Conservation (phyloP, 2,113 vertebrate species). For the Propithecus coquereli region DNA sequence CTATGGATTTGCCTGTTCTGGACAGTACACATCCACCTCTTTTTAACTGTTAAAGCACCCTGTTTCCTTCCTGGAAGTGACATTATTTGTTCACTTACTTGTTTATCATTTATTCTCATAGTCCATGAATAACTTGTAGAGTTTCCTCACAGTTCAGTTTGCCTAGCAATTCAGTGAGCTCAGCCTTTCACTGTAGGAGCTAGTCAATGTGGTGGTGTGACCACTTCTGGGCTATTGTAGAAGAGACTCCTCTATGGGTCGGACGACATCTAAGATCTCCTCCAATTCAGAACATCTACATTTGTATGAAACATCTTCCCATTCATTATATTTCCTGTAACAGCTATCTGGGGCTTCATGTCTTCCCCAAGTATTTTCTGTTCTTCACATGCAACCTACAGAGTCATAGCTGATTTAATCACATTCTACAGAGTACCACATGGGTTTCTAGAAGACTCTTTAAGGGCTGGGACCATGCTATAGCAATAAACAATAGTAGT, state of each 20-base stretch:
- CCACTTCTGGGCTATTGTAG: not conserved
- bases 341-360: not conserved
- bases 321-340: not conserved
- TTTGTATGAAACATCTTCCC: not conserved
- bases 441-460: slow-evolving; percentile 8
- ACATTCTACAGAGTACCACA: not conserved
- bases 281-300: not conserved
- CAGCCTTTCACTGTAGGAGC: not conserved
- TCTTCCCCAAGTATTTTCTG: not conserved
- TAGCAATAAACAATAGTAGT: not conserved
- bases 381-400: not conserved
- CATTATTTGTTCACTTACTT: not conserved
- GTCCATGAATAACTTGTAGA: not conserved
- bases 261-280: not conserved
- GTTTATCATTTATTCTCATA: not conserved
- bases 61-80: not conserved
- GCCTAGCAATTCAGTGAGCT: not conserved
- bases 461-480: not conserved
- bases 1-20: not conserved
- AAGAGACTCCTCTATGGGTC: not conserved
- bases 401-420: not conserved
- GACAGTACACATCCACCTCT: not conserved
- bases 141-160: not conserved
- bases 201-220: too few relatives aligned
- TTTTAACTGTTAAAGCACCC: not conserved